A percentile compares a stretch with the other conserved stretches of the same genome.
These are phyloP conservation scores for Mycetomoellerius zeteki DNA, from an alignment of 1,140 invertebrate genomes.

Conservation along the genomic window DNA sequence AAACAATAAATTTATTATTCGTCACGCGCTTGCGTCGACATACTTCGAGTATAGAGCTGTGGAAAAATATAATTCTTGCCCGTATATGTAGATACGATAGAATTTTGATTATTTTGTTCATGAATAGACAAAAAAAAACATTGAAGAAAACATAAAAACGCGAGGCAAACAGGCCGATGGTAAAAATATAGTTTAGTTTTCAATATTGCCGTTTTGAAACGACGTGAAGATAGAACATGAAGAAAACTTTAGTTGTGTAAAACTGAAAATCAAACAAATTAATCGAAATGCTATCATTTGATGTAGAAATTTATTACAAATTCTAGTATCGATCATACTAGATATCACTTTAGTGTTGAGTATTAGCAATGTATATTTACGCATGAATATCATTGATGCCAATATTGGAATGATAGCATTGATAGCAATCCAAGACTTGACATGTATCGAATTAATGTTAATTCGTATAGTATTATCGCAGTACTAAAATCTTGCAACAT, in stretches of 20 bases:
- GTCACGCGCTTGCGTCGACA: neutral
- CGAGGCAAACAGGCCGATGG: neutral
- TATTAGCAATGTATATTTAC: neutral
- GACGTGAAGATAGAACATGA: conserved; percentile 11
- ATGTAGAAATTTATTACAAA: neutral
- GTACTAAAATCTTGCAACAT: conserved; percentile 15
- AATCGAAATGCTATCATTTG: neutral
- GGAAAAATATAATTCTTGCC: conserved; percentile 14
- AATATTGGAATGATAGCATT: neutral
- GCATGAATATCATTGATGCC: neutral
- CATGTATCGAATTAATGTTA: neutral
- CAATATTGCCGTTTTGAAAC: conserved; percentile 25
- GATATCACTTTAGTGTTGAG: neutral
- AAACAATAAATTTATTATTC: conserved; percentile 57
- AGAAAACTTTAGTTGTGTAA: neutral
- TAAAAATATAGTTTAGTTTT: conserved; percentile 16
- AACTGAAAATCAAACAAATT: conserved; percentile 6
- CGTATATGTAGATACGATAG: neutral
- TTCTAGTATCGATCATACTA: neutral
- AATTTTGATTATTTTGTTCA: conserved; percentile 48
- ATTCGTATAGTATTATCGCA: neutral
- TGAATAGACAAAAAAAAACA: neutral
- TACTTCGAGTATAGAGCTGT: neutral
- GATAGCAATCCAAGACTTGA: neutral
- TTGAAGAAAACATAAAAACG: neutral